These are phyloP conservation scores for Stenotaenia linearis DNA, from an alignment of 2,888 invertebrate genomes.

Conservation along the genomic window DNA sequence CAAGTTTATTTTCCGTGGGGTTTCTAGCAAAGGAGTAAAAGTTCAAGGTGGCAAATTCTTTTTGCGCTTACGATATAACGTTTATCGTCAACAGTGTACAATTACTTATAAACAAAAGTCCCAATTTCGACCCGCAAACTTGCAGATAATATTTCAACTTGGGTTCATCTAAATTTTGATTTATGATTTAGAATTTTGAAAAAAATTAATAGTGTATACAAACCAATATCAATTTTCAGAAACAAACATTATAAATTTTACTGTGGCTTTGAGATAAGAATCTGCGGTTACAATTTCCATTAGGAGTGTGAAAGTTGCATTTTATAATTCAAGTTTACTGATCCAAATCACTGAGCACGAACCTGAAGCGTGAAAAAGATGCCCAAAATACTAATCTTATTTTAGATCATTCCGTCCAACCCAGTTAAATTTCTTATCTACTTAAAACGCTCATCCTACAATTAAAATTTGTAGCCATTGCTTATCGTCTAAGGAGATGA, in stretches of 20 bases:
- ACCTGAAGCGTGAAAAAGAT: neutral
- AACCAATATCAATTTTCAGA: conserved; percentile 6
- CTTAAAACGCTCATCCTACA: neutral
- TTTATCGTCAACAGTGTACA: conserved; percentile 6
- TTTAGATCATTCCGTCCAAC: neutral
- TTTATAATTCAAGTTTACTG: neutral
- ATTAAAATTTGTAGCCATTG: conserved; percentile 6
- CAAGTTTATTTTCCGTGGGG: neutral
- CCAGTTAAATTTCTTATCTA: neutral
- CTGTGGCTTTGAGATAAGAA: neutral
- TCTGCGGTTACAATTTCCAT: neutral
- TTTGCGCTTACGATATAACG: neutral
- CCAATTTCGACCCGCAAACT: conserved; percentile 3
- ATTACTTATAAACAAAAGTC: conserved; percentile 24
- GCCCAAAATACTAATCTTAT: neutral
- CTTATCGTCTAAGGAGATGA: neutral
- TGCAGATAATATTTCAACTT: conserved; percentile 1
- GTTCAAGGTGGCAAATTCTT: conserved; percentile 16
- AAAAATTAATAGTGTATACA: neutral
- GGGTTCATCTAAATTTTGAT: conserved; percentile 10
- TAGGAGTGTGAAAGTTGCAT: neutral
- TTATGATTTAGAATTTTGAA: neutral
- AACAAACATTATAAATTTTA: neutral
- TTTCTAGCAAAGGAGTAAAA: neutral
- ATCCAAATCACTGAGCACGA: neutral